These are phyloP conservation scores for Melieria picta DNA, from an alignment of 2,888 invertebrate species.

Conservation along the genomic window DNA sequence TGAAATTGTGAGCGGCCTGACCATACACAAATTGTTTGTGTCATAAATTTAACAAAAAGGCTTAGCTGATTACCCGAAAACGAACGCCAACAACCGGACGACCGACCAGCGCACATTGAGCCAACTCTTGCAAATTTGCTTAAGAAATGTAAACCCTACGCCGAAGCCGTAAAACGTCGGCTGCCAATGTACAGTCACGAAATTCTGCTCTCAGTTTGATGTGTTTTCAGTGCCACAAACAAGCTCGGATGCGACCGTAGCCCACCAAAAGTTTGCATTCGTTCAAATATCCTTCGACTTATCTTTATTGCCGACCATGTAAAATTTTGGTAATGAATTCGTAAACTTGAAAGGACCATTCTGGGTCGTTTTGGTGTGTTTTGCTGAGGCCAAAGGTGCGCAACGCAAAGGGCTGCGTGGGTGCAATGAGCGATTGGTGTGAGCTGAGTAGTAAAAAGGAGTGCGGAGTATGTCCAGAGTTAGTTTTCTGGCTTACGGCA, in stretches of 20 bases:
- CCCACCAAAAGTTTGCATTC: neutral
- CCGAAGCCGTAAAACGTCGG: neutral
- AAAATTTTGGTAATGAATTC: neutral
- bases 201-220: neutral
- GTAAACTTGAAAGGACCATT: neutral
- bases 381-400: too few species aligned
- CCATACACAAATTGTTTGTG: constrained; percentile 23
- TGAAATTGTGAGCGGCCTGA: constrained; percentile 4
- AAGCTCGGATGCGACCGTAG: neutral
- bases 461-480: too few species aligned
- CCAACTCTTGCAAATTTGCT: constrained; percentile 24
- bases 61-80: too few species aligned
- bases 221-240: neutral
- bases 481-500: too few species aligned
- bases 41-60: constrained; percentile 28
- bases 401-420: too few species aligned
- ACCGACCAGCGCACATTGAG: neutral
- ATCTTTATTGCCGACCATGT: neutral
- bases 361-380: neutral
- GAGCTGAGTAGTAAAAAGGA: too few species aligned
- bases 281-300: neutral
- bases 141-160: constrained; percentile 17
- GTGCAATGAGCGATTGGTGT: too few species aligned
- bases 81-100: too few species aligned
- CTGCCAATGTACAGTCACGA: neutral